A percentile compares a stretch with the other conserved stretches of the same genome.
Conservation (phyloP, 2,888 invertebrate genomes). For the Diplolepis rosae region DNA sequence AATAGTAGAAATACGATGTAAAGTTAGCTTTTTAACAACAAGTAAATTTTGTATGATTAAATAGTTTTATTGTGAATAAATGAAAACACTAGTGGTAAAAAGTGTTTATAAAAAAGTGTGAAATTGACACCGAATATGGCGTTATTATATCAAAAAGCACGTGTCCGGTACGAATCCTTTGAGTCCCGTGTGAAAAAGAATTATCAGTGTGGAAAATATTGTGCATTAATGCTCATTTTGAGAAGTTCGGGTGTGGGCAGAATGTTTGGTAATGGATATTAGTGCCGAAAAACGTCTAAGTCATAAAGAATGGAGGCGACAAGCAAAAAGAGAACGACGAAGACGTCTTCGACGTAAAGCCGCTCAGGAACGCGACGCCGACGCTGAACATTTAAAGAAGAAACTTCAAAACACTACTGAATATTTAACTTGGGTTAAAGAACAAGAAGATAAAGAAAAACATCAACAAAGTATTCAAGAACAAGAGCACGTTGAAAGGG, state of each 20-base stretch:
- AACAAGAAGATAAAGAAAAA: conserved; percentile 76
- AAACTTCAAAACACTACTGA: conserved; percentile 60
- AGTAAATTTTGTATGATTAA: too few species aligned
- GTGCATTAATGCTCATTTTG: neutral
- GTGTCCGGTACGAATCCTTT: neutral
- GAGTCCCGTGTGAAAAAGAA: neutral
- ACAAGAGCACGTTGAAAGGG: conserved; percentile 76
- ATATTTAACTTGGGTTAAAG: conserved; percentile 76
- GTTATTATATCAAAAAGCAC: neutral
- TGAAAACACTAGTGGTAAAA: too few species aligned
- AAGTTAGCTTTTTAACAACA: too few species aligned
- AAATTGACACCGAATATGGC: too few species aligned
- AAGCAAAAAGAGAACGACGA: conserved; percentile 83
- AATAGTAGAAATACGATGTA: too few species aligned
- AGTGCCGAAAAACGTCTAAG: conserved; percentile 24
- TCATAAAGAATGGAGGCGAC: conserved; percentile 83
- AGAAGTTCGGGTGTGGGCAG: neutral
- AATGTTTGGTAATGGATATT: conserved; percentile 19
- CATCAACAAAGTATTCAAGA: conserved; percentile 77
- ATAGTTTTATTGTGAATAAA: too few species aligned
- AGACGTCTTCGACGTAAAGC: conserved; percentile 78
- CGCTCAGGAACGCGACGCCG: conserved; percentile 78
- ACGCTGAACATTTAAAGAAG: conserved; percentile 77
- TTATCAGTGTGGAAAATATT: neutral
- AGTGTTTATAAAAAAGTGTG: too few species aligned